Evolutionary conservation across 2,888 invertebrate genomes (phyloP).

Genomic region (Rutpela maculata): DNA sequence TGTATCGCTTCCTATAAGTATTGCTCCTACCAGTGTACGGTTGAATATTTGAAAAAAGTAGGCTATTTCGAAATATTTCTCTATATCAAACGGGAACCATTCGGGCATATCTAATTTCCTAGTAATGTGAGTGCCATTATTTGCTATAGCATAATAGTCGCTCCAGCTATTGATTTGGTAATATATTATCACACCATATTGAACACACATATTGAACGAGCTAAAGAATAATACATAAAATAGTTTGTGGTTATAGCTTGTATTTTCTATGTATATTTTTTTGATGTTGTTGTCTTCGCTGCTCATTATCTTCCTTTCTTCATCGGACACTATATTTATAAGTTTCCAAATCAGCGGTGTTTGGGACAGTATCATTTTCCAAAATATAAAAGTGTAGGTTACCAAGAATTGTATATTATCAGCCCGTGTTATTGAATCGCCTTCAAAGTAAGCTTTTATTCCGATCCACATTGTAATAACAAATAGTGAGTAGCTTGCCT

Average conservation of each 20-base stretch:
- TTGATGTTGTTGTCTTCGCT: not conserved
- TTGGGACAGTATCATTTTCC: constrained; percentile 31
- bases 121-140: not conserved
- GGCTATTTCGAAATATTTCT: not conserved
- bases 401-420: not conserved
- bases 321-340: not conserved
- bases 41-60: not conserved
- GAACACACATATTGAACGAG: not conserved
- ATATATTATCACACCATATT: not conserved
- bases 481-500: constrained; percentile 5
- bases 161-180: not conserved
- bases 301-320: constrained; percentile 9
- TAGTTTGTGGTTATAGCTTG: not conserved
- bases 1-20: not conserved
- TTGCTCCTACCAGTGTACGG: not conserved
- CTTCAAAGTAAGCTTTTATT: not conserved
- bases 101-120: not conserved
- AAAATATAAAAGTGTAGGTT: constrained; percentile 6
- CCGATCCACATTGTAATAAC: constrained; percentile 12
- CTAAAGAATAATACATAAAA: not conserved
- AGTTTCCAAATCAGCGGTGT: not conserved
- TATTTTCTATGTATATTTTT: not conserved
- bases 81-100: constrained; percentile 8
- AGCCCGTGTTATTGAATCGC: not conserved
- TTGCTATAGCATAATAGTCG: no score